phyloP scores from a whole-genome alignment of 1,140 invertebrate genomes.

The Dreissena rostriformis region DNA sequence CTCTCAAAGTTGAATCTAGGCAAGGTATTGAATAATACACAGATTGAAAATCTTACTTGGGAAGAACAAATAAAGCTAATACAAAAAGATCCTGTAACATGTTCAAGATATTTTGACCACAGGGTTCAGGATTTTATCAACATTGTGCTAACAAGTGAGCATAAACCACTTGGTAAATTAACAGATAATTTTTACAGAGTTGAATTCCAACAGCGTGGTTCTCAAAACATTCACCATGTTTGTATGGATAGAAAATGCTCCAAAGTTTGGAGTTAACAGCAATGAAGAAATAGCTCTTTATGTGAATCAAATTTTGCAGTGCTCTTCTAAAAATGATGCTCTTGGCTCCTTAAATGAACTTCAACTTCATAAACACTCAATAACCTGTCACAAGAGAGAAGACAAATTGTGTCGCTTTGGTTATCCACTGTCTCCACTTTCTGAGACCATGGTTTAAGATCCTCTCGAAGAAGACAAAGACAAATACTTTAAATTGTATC shows the following conservation, averaged over 20 bases:
- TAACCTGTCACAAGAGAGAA: slow-evolving; percentile 55
- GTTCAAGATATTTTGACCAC: slow-evolving; percentile 14
- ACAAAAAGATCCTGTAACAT: slow-evolving; percentile 5
- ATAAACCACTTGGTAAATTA: slow-evolving; percentile 43
- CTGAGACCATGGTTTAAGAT: slow-evolving; percentile 50
- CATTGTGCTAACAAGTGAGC: slow-evolving; percentile 12
- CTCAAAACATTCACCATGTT: slow-evolving; percentile 80
- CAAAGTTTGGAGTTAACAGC: slow-evolving; percentile 52
- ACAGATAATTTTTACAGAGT: slow-evolving; percentile 73
- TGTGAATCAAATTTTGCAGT: slow-evolving; percentile 45
- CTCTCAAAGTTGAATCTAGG: slow-evolving; percentile 49
- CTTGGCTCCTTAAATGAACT: slow-evolving; percentile 28
- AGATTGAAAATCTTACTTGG: slow-evolving; percentile 44
- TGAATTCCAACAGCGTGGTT: slow-evolving; percentile 81
- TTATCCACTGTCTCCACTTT: slow-evolving; percentile 58
- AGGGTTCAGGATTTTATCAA: slow-evolving; percentile 21
- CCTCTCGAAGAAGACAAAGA: slow-evolving; percentile 49
- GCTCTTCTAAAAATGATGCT: slow-evolving; percentile 3
- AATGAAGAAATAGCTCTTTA: slow-evolving; percentile 31
- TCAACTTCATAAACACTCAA: slow-evolving; percentile 65
- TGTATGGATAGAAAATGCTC: slow-evolving; percentile 77
- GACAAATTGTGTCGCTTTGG: slow-evolving; percentile 60
- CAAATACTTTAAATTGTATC: slow-evolving; percentile 26
- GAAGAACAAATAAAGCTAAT: slow-evolving; percentile 2
- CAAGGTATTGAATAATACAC: slow-evolving; percentile 44